Base-by-base conservation (phyloP, 2,797 vertebrate species). In the Eurystomus glaucurus region DNA sequence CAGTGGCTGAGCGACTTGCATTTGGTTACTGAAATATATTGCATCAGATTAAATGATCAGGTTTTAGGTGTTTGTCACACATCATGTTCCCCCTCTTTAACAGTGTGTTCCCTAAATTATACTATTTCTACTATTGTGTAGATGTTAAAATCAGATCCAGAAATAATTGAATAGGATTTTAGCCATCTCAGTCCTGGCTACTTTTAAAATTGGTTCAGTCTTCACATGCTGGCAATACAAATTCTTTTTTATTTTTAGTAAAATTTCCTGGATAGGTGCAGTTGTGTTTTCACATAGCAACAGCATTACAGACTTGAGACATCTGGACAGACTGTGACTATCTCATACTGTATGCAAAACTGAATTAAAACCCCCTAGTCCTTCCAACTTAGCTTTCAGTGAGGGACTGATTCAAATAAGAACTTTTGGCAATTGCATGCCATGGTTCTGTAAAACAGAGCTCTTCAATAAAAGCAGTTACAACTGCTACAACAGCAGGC, bases 21-120 rank as follows among this genome's bases (percentile, higher is more conserved):
- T 72, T 94, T 76, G 50, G 54, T 82, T 70, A 13, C 58, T 61
- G 78, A 79, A 85, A 93, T 37, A 31, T 23, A 35, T 81, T 61
- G 74, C 58, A 51, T 65, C 43, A 82, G 90, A 94, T 92, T 72
- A 92, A 93, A 91, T 75, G n/a, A 62, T 83, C 71, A 83, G 81
- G 51, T 39, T 66, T 90, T 70, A 51, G 55, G 43, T 85, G 39
- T 76, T 91, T 77, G 62, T 89, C 81, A 74, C 52, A 78, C 80
- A 74, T 79, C 15, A 33, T 72, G 89, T 96, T 92, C 29, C 33
- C 62, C 46, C 39, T 62, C 31, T 76, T 82, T 89, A 81, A 46
- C 51, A 19, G 35, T 58, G 7, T 41, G 46, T 41, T 87, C 51
- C 45, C 35, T 87, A 48, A 76, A 91, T 87, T n/a, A 52, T 51